phyloP scores from a whole-genome alignment of 2,113 vertebrate genomes.

The Ophiodon elongatus region DNA sequence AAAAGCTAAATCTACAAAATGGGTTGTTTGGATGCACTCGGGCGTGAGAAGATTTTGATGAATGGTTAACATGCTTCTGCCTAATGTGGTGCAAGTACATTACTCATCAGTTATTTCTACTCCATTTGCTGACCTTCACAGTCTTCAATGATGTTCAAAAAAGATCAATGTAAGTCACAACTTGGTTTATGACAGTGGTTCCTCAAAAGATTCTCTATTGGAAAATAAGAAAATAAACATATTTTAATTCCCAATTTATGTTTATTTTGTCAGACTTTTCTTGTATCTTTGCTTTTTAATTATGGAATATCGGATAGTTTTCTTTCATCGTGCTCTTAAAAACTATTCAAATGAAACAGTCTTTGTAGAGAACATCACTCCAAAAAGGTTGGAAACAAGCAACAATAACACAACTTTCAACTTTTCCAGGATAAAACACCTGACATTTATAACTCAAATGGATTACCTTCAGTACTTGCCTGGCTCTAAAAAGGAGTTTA shows the following conservation, averaged over 20 bases:
- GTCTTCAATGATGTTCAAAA: conserved; percentile 16
- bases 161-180: conserved; percentile 6
- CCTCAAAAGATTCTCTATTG: background rate
- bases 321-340: background rate
- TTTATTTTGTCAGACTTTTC: background rate
- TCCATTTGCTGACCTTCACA: conserved; percentile 22
- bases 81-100: conserved; percentile 23
- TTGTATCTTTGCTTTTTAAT: background rate
- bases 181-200: background rate
- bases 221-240: background rate
- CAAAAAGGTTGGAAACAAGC: background rate
- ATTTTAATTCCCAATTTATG: background rate
- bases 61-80: conserved; percentile 14
- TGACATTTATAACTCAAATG: background rate
- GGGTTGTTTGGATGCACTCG: background rate
- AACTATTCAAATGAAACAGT: background rate
- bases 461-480: conserved; percentile 69
- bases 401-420: background rate
- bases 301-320: background rate
- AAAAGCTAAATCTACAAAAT: background rate
- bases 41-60: conserved; percentile 8
- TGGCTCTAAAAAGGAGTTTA: conserved; percentile 51
- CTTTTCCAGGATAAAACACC: background rate
- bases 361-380: background rate
- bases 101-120: conserved; percentile 38